These are phyloP conservation scores for Synanthedon andrenaeformis DNA, from an alignment of 2,888 invertebrate genomes.

Conservation along the genomic window DNA sequence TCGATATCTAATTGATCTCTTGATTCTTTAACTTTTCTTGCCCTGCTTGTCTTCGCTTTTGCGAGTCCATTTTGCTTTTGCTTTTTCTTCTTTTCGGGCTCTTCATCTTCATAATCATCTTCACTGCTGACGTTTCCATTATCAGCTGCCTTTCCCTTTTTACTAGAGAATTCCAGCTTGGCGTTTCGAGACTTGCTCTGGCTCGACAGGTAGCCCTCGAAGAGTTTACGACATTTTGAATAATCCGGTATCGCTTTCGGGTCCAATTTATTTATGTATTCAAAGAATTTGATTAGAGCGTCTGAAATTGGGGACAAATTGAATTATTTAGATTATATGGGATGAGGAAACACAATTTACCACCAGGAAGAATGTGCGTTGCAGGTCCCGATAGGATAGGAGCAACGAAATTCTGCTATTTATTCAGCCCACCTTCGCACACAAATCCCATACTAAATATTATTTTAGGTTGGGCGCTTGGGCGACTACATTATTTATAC, in stretches of 20 bases:
- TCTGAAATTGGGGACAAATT: slow-evolving; percentile 45
- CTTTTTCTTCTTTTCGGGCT: slow-evolving; percentile 13
- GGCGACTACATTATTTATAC: too few relatives aligned
- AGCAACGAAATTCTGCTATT: too few relatives aligned
- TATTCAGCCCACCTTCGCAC: too few relatives aligned
- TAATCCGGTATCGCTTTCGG: slow-evolving; percentile 83
- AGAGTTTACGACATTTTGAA: slow-evolving; percentile 74
- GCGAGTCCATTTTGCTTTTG: slow-evolving; percentile 10
- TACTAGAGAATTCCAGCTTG: slow-evolving; percentile 69
- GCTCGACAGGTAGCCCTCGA: slow-evolving; percentile 74
- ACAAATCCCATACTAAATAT: too few relatives aligned
- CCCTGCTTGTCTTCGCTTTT: slow-evolving; percentile 16
- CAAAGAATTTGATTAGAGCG: slow-evolving; percentile 74
- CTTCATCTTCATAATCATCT: slow-evolving; percentile 11
- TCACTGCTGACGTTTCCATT: slow-evolving; percentile 1
- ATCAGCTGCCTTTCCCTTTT: slow-evolving; percentile 17
- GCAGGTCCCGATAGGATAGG: too few relatives aligned
- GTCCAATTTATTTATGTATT: slow-evolving; percentile 75
- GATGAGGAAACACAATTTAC: too few relatives aligned
- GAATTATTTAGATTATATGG: neutral
- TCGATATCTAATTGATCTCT: neutral
- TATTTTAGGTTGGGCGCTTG: too few relatives aligned
- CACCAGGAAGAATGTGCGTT: too few relatives aligned
- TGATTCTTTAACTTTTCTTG: slow-evolving; percentile 13
- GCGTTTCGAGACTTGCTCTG: slow-evolving; percentile 68